These are phyloP conservation scores for Sarotherodon lohbergeri DNA, from an alignment of 2,113 vertebrate genomes.

Conservation along the genomic window DNA sequence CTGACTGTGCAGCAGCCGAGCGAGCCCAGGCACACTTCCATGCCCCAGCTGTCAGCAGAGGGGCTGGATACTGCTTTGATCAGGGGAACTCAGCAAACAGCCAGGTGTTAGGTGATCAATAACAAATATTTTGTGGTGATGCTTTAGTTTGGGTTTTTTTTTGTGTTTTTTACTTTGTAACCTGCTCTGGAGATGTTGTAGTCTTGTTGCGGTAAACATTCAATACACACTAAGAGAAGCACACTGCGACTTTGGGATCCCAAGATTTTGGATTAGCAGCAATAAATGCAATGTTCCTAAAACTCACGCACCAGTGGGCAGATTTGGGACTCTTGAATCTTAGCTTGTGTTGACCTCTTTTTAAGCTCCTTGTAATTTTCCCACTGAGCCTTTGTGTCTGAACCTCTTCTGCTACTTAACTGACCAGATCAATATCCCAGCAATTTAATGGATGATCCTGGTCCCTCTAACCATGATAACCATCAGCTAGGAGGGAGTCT, in stretches of 20 bases:
- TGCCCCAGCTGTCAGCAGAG: not conserved
- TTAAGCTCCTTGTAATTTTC: not conserved
- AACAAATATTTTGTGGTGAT: not conserved
- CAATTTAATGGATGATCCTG: not conserved
- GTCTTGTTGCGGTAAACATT: not conserved
- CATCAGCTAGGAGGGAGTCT: not conserved
- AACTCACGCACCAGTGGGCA: not conserved
- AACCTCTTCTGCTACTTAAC: not conserved
- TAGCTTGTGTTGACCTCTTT: not conserved
- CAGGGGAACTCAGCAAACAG: not conserved
- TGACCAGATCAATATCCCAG: not conserved
- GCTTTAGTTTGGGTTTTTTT: accelerated
- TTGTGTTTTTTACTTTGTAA: not conserved
- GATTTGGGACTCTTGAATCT: not conserved
- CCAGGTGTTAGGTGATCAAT: not conserved
- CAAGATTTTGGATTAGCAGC: not conserved
- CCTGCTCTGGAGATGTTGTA: not conserved
- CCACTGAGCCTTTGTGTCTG: not conserved
- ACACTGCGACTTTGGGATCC: accelerated
- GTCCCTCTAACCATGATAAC: not conserved
- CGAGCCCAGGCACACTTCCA: not conserved
- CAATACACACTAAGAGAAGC: not conserved
- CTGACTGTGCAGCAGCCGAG: conserved; percentile 21
- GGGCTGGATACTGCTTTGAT: not conserved
- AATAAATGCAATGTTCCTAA: accelerated